These are phyloP conservation scores for Stramonita haemastoma DNA, from an alignment of 2,888 invertebrate species.

Conservation along the genomic window DNA sequence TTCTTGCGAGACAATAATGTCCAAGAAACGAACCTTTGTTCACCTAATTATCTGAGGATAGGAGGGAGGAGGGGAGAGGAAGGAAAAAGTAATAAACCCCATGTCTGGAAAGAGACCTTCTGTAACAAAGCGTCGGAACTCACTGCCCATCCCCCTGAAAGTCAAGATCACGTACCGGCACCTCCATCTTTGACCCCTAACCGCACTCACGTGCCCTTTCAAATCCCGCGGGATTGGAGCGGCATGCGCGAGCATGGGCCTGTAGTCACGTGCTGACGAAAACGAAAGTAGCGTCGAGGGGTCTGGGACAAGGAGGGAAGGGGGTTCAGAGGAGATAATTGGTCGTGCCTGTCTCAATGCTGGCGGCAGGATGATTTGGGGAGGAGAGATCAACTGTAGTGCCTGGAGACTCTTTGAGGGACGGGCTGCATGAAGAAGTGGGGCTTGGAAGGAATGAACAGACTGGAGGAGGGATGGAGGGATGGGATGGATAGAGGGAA, in stretches of 20 bases:
- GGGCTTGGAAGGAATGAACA: neutral
- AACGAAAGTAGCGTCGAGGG: slow-evolving; percentile 38
- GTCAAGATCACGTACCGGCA: slow-evolving; percentile 18
- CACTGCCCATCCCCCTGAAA: neutral
- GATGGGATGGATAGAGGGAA: too few species aligned
- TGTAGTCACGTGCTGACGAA: slow-evolving; percentile 31
- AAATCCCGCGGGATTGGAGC: slow-evolving; percentile 38
- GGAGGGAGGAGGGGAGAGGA: too few species aligned
- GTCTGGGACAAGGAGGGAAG: slow-evolving; percentile 24
- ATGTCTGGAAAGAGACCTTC: too few species aligned
- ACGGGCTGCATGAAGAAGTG: neutral
- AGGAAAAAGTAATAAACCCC: neutral
- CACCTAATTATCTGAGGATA: too few species aligned
- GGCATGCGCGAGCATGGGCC: slow-evolving; percentile 28
- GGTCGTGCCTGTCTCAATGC: slow-evolving; percentile 39
- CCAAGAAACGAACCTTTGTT: too few species aligned
- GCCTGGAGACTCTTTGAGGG: neutral
- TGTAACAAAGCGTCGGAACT: slow-evolving; percentile 30
- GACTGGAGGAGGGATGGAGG: too few species aligned
- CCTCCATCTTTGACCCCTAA: slow-evolving; percentile 36
- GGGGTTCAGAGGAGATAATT: slow-evolving; percentile 34
- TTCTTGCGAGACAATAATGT: neutral
- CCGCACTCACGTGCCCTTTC: slow-evolving; percentile 30
- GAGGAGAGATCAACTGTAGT: slow-evolving; percentile 27
- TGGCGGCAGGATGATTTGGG: slow-evolving; percentile 23